Conservation (phyloP, 2,797 vertebrate genomes). For the Apogon hyalosoma region DNA sequence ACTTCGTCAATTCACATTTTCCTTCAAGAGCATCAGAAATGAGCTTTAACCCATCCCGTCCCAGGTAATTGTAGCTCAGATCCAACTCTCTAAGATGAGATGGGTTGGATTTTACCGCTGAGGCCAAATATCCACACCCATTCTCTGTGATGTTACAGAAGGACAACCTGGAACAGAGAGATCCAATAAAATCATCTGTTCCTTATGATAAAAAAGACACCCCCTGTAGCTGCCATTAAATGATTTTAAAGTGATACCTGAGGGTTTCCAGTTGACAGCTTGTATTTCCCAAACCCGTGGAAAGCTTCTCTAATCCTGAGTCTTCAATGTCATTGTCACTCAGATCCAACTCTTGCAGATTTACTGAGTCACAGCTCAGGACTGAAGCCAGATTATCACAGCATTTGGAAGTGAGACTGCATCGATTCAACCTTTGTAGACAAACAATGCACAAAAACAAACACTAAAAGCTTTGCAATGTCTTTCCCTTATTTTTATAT, state of each 20-base stretch:
- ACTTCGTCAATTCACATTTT: slow-evolving; percentile 6
- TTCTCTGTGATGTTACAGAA: slow-evolving; percentile 31
- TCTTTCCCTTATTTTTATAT: no score
- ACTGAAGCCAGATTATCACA: slow-evolving; percentile 20
- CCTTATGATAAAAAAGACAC: neutral
- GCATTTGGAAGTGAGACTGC: slow-evolving; percentile 19
- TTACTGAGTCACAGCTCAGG: slow-evolving; percentile 12
- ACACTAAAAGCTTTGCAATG: no score
- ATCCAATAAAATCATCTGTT: neutral
- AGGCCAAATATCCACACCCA: slow-evolving; percentile 20
- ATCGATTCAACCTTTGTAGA: slow-evolving; percentile 29
- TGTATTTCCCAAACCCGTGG: neutral
- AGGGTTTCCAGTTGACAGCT: slow-evolving; percentile 31
- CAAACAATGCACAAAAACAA: no score
- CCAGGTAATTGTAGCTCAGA: slow-evolving; percentile 23
- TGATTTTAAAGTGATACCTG: slow-evolving; percentile 14
- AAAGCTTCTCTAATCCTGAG: slow-evolving; percentile 33
- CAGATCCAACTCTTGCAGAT: slow-evolving; percentile 32
- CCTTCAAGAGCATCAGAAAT: slow-evolving; percentile 22
- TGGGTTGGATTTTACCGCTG: slow-evolving; percentile 22
- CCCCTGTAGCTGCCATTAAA: neutral
- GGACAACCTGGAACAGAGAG: slow-evolving; percentile 29
- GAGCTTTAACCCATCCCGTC: slow-evolving; percentile 10
- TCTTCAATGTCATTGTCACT: slow-evolving; percentile 34
- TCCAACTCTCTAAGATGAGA: slow-evolving; percentile 26